Evolutionary conservation across 1,140 invertebrate species (phyloP).

Genomic region (Metaphire vulgaris): DNA sequence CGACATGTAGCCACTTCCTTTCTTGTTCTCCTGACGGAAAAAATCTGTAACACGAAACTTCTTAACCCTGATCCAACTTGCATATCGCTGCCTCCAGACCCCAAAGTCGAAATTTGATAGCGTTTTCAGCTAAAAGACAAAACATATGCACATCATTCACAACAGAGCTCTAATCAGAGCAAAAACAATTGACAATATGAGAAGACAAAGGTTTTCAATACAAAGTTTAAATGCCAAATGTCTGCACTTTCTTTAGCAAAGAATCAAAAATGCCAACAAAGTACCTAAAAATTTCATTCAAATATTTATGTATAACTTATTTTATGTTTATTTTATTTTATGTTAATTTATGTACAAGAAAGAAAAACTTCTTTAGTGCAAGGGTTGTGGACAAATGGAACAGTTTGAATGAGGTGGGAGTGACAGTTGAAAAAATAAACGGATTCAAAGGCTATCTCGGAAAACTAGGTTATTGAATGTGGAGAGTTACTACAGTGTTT

Average conservation of each 20-base stretch:
- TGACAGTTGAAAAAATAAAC: no score
- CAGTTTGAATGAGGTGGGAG: no score
- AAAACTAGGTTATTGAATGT: no score
- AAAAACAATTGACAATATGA: neutral
- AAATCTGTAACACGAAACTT: constrained; percentile 95
- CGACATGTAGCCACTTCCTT: constrained; percentile 91
- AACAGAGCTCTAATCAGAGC: neutral
- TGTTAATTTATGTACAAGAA: no score
- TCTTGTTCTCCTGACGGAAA: constrained; percentile 96
- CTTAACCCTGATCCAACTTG: constrained; percentile 98
- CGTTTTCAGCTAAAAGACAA: constrained; percentile 42
- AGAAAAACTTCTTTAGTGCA: no score
- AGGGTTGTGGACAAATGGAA: no score
- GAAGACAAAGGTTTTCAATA: neutral
- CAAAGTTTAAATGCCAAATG: neutral
- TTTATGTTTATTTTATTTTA: no score
- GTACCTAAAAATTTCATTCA: neutral
- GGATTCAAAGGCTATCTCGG: no score
- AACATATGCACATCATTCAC: neutral
- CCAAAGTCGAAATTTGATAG: constrained; percentile 97
- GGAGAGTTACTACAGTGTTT: no score
- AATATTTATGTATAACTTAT: neutral
- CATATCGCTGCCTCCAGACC: constrained; percentile 88
- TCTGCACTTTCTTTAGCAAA: neutral
- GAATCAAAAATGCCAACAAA: neutral